Conservation (phyloP, 2,797 vertebrate genomes). For the Chaetodon trifasciatus region DNA sequence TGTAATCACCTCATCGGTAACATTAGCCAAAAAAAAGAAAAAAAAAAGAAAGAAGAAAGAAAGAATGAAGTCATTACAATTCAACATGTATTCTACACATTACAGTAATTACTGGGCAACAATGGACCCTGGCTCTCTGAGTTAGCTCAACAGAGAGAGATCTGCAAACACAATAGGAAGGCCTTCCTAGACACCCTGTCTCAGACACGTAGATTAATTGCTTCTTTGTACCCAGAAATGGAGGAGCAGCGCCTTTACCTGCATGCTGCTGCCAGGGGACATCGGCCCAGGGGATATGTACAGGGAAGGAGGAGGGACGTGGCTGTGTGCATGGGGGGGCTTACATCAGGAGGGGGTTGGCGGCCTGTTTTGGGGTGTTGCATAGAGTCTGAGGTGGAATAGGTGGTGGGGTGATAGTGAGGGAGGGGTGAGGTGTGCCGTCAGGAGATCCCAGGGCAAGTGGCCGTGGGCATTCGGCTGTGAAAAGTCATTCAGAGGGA, state of each 20-base stretch:
- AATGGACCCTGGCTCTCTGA: conserved; percentile 79
- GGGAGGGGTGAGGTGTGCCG: conserved; percentile 77
- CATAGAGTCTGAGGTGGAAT: conserved; percentile 65
- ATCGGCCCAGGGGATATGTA: conserved; percentile 62
- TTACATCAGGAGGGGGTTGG: conserved; percentile 74
- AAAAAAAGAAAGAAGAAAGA: neutral
- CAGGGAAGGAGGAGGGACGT: conserved; percentile 30
- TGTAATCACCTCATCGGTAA: conserved; percentile 78
- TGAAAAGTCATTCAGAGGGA: conserved; percentile 94
- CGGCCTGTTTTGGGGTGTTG: conserved; percentile 74
- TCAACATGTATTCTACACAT: conserved; percentile 87
- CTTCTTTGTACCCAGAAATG: conserved; percentile 88
- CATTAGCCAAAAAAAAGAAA: conserved; percentile 50
- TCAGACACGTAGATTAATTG: conserved; percentile 85
- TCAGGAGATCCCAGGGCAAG: conserved; percentile 84
- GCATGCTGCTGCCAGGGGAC: conserved; percentile 69
- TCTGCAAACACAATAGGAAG: conserved; percentile 83
- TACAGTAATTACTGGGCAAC: conserved; percentile 87
- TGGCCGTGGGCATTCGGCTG: conserved; percentile 90
- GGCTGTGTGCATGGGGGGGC: conserved; percentile 8
- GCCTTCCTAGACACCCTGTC: conserved; percentile 78
- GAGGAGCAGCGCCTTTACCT: conserved; percentile 86
- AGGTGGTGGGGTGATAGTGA: conserved; percentile 65
- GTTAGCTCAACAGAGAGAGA: conserved; percentile 71
- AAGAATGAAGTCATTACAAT: conserved; percentile 84